Evolutionary conservation across 2,888 invertebrate genomes (phyloP).

Genomic region (Torymus texanus): DNA sequence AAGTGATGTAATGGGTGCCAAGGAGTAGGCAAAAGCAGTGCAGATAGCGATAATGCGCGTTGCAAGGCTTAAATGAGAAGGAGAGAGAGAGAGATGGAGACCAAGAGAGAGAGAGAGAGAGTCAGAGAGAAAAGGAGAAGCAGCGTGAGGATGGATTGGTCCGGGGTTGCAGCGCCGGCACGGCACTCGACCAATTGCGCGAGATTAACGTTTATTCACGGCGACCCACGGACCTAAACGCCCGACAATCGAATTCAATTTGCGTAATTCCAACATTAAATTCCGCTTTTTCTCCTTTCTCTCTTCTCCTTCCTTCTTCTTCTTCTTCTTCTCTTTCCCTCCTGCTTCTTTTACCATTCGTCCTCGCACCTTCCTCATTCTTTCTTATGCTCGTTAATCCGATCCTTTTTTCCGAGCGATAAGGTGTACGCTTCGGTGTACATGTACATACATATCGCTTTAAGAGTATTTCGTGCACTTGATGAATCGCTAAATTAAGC

Average conservation of each 20-base stretch:
- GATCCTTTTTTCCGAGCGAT: not conserved
- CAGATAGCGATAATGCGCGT: not conserved
- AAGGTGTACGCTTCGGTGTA: not conserved
- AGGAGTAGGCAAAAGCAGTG: not conserved
- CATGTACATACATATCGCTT: not conserved
- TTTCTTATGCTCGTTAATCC: conserved; percentile 18
- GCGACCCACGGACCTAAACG: conserved; percentile 50
- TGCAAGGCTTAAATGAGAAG: too few relatives aligned
- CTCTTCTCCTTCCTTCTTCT: conserved; percentile 3
- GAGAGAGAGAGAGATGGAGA: not conserved
- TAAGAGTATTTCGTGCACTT: not conserved
- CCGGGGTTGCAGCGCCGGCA: not conserved
- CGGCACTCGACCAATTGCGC: conserved; percentile 56
- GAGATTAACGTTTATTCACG: conserved; percentile 61
- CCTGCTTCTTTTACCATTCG: not conserved
- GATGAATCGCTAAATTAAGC: not conserved
- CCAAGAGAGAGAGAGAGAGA: not conserved
- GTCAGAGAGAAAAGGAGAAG: not conserved
- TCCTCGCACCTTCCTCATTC: too few relatives aligned
- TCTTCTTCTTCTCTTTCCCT: conserved; percentile 1
- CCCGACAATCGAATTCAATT: conserved; percentile 61
- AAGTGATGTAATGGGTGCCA: too few relatives aligned
- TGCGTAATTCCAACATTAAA: conserved; percentile 61
- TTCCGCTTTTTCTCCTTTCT: conserved; percentile 54
- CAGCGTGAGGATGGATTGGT: conserved; percentile 27